A percentile compares a stretch with the other conserved stretches of the same genome.
Conservation (phyloP, 2,888 invertebrate genomes). For the Margaritifera margaritifera region DNA sequence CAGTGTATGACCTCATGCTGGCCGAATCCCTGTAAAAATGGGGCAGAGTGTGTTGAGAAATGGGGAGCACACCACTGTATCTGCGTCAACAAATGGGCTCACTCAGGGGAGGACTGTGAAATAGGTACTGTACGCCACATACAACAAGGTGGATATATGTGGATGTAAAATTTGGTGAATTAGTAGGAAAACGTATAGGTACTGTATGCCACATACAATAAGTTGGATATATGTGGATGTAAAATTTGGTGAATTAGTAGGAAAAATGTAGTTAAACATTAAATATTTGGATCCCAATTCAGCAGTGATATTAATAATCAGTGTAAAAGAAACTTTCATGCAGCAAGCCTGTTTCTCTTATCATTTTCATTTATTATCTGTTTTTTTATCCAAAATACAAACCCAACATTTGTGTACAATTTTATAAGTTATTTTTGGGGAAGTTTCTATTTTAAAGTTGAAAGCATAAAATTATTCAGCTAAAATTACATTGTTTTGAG, state of each 20-base stretch:
- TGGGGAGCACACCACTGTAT: conserved; percentile 91
- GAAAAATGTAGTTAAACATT: too few relatives aligned
- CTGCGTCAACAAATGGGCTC: conserved; percentile 94
- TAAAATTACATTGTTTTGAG: too few relatives aligned
- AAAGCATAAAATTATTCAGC: background rate
- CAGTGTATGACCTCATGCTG: conserved; percentile 96
- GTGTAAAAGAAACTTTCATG: too few relatives aligned
- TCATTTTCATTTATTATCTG: too few relatives aligned
- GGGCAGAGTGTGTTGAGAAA: conserved; percentile 84
- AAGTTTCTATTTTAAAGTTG: background rate
- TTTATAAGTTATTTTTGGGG: background rate
- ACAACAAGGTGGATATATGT: background rate
- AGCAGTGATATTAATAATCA: too few relatives aligned
- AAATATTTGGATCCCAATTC: too few relatives aligned
- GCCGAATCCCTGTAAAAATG: conserved; percentile 93
- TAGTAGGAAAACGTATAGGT: too few relatives aligned
- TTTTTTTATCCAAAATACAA: too few relatives aligned
- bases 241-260: too few relatives aligned
- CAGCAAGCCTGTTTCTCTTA: too few relatives aligned
- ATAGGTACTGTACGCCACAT: conserved; percentile 89
- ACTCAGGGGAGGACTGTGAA: conserved; percentile 91
- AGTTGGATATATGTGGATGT: background rate
- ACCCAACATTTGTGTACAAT: background rate
- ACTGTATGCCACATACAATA: too few relatives aligned
- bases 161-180: too few relatives aligned